phyloP scores from a whole-genome alignment of 2,113 vertebrate genomes.

The Erinaceus europaeus region DNA sequence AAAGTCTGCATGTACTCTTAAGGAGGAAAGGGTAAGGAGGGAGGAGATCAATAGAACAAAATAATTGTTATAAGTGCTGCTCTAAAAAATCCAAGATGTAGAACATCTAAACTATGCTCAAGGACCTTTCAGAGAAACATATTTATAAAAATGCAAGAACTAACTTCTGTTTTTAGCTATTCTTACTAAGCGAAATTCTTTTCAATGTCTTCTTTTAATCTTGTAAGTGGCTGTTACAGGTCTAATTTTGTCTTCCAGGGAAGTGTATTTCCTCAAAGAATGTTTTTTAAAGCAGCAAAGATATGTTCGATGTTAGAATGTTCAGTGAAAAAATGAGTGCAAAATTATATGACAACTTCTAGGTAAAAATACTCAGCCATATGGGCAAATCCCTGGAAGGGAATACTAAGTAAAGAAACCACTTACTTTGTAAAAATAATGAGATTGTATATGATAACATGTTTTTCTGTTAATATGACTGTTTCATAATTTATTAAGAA shows the following conservation, averaged over 20 bases:
- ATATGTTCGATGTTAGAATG: conserved; percentile 41
- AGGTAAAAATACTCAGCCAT: conserved; percentile 74
- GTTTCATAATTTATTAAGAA: neutral
- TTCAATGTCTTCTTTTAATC: conserved; percentile 30
- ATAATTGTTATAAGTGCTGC: neutral
- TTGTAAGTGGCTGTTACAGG: neutral
- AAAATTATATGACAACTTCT: conserved; percentile 67
- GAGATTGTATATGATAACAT: neutral
- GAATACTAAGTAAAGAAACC: conserved; percentile 37
- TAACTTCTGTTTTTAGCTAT: conserved; percentile 50
- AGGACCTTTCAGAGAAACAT: conserved; percentile 21
- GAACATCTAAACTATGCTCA: neutral
- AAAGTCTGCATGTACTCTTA: neutral
- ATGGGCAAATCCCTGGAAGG: conserved; percentile 66
- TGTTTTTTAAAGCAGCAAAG: conserved; percentile 57
- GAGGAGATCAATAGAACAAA: neutral
- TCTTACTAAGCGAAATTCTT: conserved; percentile 45
- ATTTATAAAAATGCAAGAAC: conserved; percentile 48
- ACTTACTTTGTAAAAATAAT: conserved; percentile 9
- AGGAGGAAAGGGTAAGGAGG: neutral
- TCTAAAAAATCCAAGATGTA: neutral
- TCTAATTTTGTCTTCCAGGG: conserved; percentile 66
- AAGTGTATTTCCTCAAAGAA: conserved; percentile 71
- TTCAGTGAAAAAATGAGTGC: conserved; percentile 54
- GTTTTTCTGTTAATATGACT: neutral